Evolutionary conservation across 2,888 invertebrate genomes (phyloP).

Genomic region (Fragum sueziense): DNA sequence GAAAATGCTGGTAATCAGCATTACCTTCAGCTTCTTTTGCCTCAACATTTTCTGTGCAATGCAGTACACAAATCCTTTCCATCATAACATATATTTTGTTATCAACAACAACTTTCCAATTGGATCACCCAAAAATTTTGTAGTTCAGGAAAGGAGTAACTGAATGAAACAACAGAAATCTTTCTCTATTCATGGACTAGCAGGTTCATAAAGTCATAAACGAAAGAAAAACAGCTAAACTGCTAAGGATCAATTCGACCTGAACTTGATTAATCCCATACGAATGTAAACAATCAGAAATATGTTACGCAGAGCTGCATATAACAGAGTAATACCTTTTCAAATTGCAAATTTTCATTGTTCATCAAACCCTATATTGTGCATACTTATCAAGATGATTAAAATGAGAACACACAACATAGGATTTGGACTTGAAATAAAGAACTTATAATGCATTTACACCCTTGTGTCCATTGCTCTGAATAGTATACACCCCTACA

Average conservation of each 20-base stretch:
- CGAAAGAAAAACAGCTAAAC: background rate
- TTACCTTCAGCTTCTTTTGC: background rate
- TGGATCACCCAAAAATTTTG: too few relatives aligned
- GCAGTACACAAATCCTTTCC: background rate
- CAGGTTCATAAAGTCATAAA: background rate
- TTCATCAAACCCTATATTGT: background rate
- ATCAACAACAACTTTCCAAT: too few relatives aligned
- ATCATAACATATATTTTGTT: too few relatives aligned
- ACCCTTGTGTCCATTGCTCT: background rate
- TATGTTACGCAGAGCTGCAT: background rate
- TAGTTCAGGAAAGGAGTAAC: too few relatives aligned
- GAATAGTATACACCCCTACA: background rate
- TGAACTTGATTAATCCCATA: background rate
- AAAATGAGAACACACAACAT: too few relatives aligned
- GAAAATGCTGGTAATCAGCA: background rate
- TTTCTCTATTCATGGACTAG: background rate
- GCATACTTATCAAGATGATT: background rate
- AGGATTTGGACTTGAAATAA: background rate
- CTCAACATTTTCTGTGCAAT: background rate
- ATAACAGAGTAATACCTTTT: background rate
- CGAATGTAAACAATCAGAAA: background rate
- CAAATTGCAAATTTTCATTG: too few relatives aligned
- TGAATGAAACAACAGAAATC: background rate
- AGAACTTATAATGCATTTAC: background rate
- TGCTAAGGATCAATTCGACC: background rate